Evolutionary conservation across 92 coral and sea anemone species (phyloP).

Genomic region (Phenganax marumi): DNA sequence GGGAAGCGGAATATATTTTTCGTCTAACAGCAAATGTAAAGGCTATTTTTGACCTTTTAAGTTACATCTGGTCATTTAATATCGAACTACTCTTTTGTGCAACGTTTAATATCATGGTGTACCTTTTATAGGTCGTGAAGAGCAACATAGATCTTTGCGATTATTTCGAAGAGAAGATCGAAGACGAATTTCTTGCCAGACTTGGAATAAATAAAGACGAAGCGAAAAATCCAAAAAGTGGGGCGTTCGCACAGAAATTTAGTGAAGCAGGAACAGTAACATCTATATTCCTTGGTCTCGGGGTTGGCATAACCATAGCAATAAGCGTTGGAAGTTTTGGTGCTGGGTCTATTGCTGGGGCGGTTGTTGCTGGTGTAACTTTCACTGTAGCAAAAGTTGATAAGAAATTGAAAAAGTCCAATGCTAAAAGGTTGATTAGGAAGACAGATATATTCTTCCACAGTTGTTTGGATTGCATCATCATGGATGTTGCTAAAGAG

Average conservation of each 20-base stretch:
- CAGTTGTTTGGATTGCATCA: background rate
- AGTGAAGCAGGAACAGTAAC: background rate
- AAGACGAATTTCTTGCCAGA: background rate
- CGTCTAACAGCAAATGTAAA: too few relatives aligned
- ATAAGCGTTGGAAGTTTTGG: background rate
- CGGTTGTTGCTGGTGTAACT: background rate
- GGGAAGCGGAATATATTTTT: too few relatives aligned
- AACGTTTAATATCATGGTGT: too few relatives aligned
- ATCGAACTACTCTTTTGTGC: too few relatives aligned
- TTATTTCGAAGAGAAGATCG: background rate
- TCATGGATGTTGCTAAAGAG: background rate
- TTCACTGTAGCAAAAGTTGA: background rate
- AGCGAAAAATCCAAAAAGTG: background rate
- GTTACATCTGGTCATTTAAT: too few relatives aligned
- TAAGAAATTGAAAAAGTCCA: background rate
- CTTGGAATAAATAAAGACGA: background rate
- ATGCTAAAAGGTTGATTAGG: background rate
- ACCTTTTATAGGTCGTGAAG: background rate
- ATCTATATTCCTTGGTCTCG: background rate
- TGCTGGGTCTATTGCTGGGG: background rate
- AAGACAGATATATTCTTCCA: background rate
- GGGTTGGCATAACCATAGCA: background rate
- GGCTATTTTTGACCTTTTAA: too few relatives aligned
- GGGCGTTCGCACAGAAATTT: background rate
- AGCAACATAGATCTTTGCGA: background rate